Conservation (phyloP, 1,140 invertebrate genomes). For the Calycopis cecrops region DNA sequence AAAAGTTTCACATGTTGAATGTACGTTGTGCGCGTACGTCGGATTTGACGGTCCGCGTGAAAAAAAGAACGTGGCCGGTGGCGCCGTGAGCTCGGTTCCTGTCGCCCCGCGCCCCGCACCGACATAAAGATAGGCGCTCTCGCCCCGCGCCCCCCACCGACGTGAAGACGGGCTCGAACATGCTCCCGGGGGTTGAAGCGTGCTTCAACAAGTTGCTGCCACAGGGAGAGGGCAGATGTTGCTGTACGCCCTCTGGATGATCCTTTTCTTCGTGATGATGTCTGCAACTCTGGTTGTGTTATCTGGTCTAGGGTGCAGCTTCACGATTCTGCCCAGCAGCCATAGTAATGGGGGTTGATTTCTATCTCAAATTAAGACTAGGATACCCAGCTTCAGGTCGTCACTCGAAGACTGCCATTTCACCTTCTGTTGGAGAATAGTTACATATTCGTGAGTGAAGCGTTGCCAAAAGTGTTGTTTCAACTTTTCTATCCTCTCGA, state of each 20-base stretch:
- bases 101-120: no score
- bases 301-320: conserved; percentile 6
- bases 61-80: no score
- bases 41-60: no score
- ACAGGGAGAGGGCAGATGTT: conserved; percentile 26
- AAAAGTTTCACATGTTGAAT: no score
- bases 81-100: no score
- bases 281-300: conserved; percentile 14
- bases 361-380: conserved; percentile 9
- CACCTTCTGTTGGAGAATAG: conserved; percentile 11
- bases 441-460: conserved; percentile 10
- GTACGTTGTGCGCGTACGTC: no score
- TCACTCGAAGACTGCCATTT: conserved; percentile 9
- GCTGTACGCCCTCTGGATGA: conserved; percentile 22
- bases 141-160: no score
- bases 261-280: conserved; percentile 21
- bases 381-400: background rate
- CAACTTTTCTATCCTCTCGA: conserved; percentile 1
- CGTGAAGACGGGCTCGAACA: no score
- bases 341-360: conserved; percentile 11
- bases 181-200: no score
- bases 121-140: no score
- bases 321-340: conserved; percentile 14
- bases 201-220: no score
- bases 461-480: no score